A percentile compares a stretch with the other conserved stretches of the same genome.
These are phyloP conservation scores for Huso huso DNA, from an alignment of 2,797 vertebrate species.

Conservation along the genomic window DNA sequence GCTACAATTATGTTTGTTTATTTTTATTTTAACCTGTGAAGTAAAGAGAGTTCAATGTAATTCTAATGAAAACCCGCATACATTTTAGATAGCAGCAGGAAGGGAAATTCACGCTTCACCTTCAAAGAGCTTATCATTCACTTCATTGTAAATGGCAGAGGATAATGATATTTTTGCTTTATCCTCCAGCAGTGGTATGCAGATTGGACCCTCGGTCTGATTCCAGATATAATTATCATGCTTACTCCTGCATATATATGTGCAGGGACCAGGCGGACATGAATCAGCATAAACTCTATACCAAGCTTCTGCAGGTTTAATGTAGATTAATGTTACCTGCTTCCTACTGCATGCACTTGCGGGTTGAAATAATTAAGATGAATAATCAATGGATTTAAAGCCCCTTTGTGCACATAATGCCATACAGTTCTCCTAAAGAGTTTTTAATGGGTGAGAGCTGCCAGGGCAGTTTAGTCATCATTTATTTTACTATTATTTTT, in stretches of 20 bases:
- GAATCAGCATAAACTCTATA: constrained; percentile 65
- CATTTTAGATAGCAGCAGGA: too few species aligned
- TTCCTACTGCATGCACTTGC: constrained; percentile 63
- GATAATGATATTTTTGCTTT: neutral
- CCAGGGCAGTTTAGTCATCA: constrained; percentile 18
- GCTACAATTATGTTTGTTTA: neutral
- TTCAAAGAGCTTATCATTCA: neutral
- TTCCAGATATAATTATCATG: constrained; percentile 35
- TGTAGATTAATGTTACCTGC: constrained; percentile 86
- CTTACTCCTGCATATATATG: constrained; percentile 41
- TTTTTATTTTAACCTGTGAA: neutral
- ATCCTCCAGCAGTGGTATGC: neutral
- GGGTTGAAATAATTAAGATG: constrained; percentile 80
- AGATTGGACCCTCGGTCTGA: neutral
- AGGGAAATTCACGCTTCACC: neutral
- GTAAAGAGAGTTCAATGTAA: neutral
- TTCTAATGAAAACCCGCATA: too few species aligned
- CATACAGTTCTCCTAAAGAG: constrained; percentile 59
- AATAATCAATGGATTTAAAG: constrained; percentile 67
- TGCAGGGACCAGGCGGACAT: constrained; percentile 55
- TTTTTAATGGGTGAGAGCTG: constrained; percentile 57
- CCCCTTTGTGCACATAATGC: constrained; percentile 66
- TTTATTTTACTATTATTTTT: constrained; percentile 22
- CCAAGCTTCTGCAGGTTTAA: constrained; percentile 63
- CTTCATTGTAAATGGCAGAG: neutral